Base-by-base conservation (phyloP, 2,888 invertebrate species). In the Nomada lathburiana region DNA sequence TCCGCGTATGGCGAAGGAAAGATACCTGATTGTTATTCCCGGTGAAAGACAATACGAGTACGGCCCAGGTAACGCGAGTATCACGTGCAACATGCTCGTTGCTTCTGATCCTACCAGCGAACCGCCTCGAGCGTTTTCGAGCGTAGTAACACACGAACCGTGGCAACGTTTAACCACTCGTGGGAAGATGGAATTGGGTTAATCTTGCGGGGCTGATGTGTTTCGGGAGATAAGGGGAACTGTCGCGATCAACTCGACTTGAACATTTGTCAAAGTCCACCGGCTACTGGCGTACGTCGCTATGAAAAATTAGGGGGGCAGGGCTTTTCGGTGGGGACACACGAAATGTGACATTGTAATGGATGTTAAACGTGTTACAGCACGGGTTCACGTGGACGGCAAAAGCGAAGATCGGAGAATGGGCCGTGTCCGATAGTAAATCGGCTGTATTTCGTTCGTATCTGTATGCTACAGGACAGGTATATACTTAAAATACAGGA, bases 121-220 rank as follows among this genome's bases (percentile, higher is more conserved):
- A 85, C 65, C 73, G 80, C 86, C 81, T 62, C 60, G 52, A 67
- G 77, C 77, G 47, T 80, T 80, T 84, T 76, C 82, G 84, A 72
- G 44, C 69, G 75, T 68, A 44, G 72, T 55, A 73, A 80, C 72
- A 77, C 75, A 80, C 77, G 74, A 84, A 60, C 80, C 57, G 62
- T 36, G 69, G 52, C 72, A 70, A 73, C 75, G 60, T 47, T 52
- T 59, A 68, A 57, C 73, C 42, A 57, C 72, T 87, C 86, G 86
- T 85, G 80, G 85, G 87, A 86, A 86, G 78, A 78, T 74, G 76
- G 63, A 86, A 87, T 80, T 86, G 72, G 85, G 86, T 86, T 86
- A 85, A 87, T 85, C 85, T 82, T 83, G 63, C 76, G 62, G 47
- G 70, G 62, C 36, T 70, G 80, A 71, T 75, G 68, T 26, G 77